Conservation (phyloP, 2,113 vertebrate species). For the Ciconia boyciana region DNA sequence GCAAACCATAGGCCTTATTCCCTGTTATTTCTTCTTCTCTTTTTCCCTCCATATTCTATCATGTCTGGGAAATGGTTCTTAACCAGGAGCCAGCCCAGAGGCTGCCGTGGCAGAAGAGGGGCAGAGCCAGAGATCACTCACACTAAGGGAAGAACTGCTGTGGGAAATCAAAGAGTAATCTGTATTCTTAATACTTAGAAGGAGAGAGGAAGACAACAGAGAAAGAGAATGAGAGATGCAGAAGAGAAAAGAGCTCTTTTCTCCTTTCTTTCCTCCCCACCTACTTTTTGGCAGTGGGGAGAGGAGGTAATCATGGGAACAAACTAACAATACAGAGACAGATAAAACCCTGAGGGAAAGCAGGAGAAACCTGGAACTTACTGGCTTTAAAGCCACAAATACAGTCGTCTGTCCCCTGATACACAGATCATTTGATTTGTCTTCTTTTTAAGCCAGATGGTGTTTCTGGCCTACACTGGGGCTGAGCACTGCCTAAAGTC, state of each 20-base stretch:
- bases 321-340: not conserved
- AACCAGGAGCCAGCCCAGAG: not conserved
- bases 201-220: not conserved
- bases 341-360: not conserved
- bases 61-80: not conserved
- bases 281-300: not conserved
- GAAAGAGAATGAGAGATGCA: not conserved
- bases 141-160: not conserved
- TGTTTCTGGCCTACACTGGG: not conserved
- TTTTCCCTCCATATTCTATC: not conserved
- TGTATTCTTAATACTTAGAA: not conserved
- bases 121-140: not conserved
- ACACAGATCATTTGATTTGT: not conserved
- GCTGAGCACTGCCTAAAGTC: not conserved
- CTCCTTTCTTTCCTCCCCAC: not conserved
- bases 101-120: not conserved
- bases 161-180: not conserved
- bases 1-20: not conserved
- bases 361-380: not conserved
- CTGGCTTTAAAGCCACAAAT: not conserved
- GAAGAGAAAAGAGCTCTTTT: not conserved
- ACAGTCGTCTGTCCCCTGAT: rapidly evolving
- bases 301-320: not conserved
- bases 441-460: not conserved
- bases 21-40: not conserved